These are phyloP conservation scores for Andrena hattorfiana DNA, from an alignment of 2,888 invertebrate genomes.

Conservation along the genomic window DNA sequence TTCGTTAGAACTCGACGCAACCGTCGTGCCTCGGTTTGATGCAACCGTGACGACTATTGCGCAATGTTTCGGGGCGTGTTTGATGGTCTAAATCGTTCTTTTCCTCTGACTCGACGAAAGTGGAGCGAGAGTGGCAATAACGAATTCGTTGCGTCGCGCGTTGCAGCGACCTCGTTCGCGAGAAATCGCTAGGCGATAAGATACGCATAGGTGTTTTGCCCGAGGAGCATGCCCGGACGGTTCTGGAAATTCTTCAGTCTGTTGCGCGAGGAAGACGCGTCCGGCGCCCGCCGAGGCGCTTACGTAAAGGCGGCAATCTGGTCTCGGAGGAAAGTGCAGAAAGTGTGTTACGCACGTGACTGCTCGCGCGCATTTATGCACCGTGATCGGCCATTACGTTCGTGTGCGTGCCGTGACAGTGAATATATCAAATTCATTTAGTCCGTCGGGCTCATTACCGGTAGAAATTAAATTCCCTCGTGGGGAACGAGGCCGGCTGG, in stretches of 20 bases:
- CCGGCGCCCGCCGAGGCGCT: neutral
- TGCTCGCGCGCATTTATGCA: neutral
- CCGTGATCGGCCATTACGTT: neutral
- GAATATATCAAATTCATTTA: neutral
- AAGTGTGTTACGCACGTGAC: slow-evolving; percentile 15
- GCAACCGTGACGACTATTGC: slow-evolving; percentile 31
- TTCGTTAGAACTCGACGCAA: neutral
- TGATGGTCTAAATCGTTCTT: neutral
- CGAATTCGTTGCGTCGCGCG: neutral
- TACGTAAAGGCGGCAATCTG: slow-evolving; percentile 1
- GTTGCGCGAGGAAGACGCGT: neutral
- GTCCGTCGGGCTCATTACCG: neutral
- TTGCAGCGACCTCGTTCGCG: neutral
- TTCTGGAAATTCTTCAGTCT: neutral
- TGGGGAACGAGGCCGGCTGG: neutral
- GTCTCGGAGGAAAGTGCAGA: slow-evolving; percentile 18
- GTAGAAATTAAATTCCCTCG: neutral
- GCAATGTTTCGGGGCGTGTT: slow-evolving; percentile 12
- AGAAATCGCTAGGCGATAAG: neutral
- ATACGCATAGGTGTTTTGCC: too few species aligned
- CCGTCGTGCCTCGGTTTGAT: neutral
- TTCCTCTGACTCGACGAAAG: neutral
- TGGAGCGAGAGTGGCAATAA: neutral
- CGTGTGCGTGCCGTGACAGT: neutral
- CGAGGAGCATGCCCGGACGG: neutral